phyloP scores from a whole-genome alignment of 23 tunicate species.

The Corella eumyota region DNA sequence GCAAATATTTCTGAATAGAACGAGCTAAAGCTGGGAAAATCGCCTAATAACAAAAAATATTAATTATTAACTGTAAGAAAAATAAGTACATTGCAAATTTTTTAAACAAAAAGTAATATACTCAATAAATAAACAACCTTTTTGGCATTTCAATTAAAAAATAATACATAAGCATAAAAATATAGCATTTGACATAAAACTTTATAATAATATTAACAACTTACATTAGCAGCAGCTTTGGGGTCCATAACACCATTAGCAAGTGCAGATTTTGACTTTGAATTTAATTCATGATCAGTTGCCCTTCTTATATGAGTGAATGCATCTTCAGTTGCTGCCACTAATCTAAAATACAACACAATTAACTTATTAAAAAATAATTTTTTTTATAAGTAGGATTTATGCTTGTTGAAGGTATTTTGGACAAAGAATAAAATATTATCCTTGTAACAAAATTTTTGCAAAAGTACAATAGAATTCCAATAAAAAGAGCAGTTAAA shows the following conservation, averaged over 20 bases:
- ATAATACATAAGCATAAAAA: background rate
- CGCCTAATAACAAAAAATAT: no score
- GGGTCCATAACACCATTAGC: slow-evolving; percentile 53
- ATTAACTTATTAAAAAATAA: background rate
- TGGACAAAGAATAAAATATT: background rate
- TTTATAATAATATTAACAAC: no score
- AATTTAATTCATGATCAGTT: slow-evolving; percentile 36
- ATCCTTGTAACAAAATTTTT: no score
- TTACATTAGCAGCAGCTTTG: slow-evolving; percentile 65
- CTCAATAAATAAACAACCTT: background rate
- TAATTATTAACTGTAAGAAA: no score
- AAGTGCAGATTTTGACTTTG: slow-evolving; percentile 21
- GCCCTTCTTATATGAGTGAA: slow-evolving; percentile 91
- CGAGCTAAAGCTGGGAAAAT: slow-evolving; percentile 95
- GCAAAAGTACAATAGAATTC: no score
- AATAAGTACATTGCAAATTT: background rate
- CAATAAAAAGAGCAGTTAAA: no score
- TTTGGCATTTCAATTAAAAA: background rate
- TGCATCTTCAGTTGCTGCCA: slow-evolving; percentile 98
- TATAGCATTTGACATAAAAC: no score
- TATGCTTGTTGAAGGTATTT: background rate
- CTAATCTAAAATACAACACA: slow-evolving; percentile 57
- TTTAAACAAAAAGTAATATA: background rate
- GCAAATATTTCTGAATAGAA: slow-evolving; percentile 86
- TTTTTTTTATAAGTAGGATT: background rate